phyloP scores from a whole-genome alignment of 2,797 vertebrate genomes.

The Karalla daura region DNA sequence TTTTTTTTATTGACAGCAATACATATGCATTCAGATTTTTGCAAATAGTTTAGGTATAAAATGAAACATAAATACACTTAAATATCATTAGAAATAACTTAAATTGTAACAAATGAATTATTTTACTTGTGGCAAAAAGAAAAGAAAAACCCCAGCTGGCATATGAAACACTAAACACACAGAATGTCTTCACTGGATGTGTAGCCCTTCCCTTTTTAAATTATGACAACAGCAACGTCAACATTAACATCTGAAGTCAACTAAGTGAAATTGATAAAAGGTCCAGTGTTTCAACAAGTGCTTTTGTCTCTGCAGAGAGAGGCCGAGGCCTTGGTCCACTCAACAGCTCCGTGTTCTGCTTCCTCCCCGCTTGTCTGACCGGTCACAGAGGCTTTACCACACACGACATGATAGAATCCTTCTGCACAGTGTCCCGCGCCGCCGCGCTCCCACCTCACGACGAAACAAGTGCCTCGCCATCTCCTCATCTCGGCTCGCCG shows the following conservation, averaged over 20 bases:
- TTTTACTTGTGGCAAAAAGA: slow-evolving; percentile 71
- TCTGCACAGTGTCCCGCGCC: slow-evolving; percentile 65
- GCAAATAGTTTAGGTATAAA: slow-evolving; percentile 71
- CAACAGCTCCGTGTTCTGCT: slow-evolving; percentile 56
- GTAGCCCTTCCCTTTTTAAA: slow-evolving; percentile 82
- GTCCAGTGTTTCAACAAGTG: slow-evolving; percentile 81
- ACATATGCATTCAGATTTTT: slow-evolving; percentile 69
- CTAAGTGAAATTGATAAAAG: slow-evolving; percentile 70
- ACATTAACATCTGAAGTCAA: slow-evolving; percentile 74
- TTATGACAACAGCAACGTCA: slow-evolving; percentile 71
- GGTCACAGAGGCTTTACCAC: slow-evolving; percentile 61
- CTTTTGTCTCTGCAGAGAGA: slow-evolving; percentile 71
- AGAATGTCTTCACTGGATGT: slow-evolving; percentile 77
- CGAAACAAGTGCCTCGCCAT: slow-evolving; percentile 67
- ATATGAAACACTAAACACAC: slow-evolving; percentile 73
- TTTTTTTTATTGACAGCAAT: slow-evolving; percentile 82
- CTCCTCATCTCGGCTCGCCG: slow-evolving; percentile 63
- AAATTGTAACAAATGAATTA: slow-evolving; percentile 82
- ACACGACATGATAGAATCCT: slow-evolving; percentile 68
- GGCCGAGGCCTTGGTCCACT: slow-evolving; percentile 64
- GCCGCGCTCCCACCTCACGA: slow-evolving; percentile 49
- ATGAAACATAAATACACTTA: slow-evolving; percentile 86
- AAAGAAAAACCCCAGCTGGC: slow-evolving; percentile 67
- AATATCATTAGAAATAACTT: slow-evolving; percentile 87
- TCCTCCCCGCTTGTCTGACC: slow-evolving; percentile 50